These are phyloP conservation scores for Struthidea cinerea DNA, from an alignment of 2,113 vertebrate genomes.

Conservation along the genomic window DNA sequence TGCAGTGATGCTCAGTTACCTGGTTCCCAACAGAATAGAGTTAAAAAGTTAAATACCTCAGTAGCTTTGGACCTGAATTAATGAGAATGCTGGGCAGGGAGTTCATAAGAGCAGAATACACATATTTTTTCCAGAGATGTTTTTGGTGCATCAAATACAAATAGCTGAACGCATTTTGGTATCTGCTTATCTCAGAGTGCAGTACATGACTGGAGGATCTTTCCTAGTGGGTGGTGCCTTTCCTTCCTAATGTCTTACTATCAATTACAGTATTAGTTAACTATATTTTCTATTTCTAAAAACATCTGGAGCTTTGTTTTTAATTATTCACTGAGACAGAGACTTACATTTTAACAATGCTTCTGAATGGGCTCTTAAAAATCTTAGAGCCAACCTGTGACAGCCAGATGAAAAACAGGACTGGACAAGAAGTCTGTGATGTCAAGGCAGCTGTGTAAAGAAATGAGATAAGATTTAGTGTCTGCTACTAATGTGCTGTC, in stretches of 20 bases:
- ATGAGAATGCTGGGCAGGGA: background rate
- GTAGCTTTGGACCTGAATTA: background rate
- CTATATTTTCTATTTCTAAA: background rate
- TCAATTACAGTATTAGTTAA: background rate
- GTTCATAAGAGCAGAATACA: background rate
- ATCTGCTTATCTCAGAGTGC: background rate
- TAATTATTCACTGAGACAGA: background rate
- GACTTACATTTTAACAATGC: background rate
- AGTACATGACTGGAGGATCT: background rate
- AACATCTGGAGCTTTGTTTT: background rate
- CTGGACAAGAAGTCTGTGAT: background rate
- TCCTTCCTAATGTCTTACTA: background rate
- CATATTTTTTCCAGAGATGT: background rate
- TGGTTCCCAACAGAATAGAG: background rate
- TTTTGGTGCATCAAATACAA: background rate
- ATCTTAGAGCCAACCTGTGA: background rate
- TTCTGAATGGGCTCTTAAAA: background rate
- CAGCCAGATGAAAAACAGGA: constrained; percentile 6
- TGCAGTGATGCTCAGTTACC: background rate
- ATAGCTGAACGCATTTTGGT: background rate
- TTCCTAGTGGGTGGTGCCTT: background rate
- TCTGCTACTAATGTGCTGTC: background rate
- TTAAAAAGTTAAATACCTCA: background rate
- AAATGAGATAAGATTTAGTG: background rate
- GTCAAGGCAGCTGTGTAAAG: background rate